phyloP scores from a whole-genome alignment of 2,888 invertebrate genomes.

The Pogonocherus hispidulus region DNA sequence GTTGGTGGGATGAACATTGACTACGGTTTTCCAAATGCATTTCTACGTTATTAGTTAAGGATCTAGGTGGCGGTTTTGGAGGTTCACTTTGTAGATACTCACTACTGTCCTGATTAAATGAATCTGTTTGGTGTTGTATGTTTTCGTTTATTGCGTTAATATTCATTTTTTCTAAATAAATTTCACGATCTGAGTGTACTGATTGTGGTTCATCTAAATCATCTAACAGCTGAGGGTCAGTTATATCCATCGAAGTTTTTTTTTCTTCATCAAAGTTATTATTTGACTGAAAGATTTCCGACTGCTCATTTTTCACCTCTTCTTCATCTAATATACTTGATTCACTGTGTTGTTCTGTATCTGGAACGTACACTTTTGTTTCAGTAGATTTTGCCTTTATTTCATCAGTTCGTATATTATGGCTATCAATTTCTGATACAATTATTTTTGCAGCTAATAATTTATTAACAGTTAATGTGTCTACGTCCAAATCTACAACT shows the following conservation, averaged over 20 bases:
- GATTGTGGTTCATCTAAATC: not conserved
- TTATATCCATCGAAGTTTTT: conserved; percentile 63
- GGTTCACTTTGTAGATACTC: conserved; percentile 22
- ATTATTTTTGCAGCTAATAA: conserved; percentile 84
- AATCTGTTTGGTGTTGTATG: conserved; percentile 25
- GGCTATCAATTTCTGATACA: conserved; percentile 86
- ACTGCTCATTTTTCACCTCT: too few relatives aligned
- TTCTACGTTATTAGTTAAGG: conserved; percentile 27
- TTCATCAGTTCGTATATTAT: conserved; percentile 80
- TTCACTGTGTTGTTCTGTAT: conserved; percentile 50
- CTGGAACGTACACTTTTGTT: conserved; percentile 70
- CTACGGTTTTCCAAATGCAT: conserved; percentile 52
- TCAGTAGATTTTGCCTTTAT: conserved; percentile 79
- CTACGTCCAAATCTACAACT: conserved; percentile 83
- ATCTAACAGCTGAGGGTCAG: not conserved
- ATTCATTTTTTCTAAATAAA: not conserved
- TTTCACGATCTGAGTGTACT: not conserved
- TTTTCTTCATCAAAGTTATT: conserved; percentile 58
- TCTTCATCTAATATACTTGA: conserved; percentile 22
- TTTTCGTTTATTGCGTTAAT: not conserved
- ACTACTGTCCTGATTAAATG: not conserved
- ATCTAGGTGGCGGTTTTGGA: conserved; percentile 18
- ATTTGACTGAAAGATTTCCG: not conserved
- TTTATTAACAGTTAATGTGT: conserved; percentile 82
- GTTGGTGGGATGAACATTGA: conserved; percentile 69